Evolutionary conservation across 1,140 invertebrate species (phyloP).

Genomic region (Leucophenga varia): DNA sequence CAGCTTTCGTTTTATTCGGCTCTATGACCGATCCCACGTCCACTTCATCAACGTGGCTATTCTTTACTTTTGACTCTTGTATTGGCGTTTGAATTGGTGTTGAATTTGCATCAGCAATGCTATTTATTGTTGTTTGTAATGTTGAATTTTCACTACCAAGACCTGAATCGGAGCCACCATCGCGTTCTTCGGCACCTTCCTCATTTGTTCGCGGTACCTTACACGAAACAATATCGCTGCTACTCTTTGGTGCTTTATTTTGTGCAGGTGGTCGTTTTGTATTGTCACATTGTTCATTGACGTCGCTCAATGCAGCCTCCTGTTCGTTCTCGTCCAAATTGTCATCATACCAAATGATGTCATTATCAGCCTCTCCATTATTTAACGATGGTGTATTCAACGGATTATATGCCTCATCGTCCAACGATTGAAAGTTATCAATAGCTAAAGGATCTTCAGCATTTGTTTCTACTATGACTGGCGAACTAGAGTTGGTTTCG

Average conservation of each 20-base stretch:
- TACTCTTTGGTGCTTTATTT: background rate
- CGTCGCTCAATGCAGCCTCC: constrained; percentile 18
- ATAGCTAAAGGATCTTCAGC: constrained; percentile 48
- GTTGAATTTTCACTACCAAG: constrained; percentile 65
- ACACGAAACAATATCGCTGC: constrained; percentile 42
- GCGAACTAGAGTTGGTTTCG: constrained; percentile 40
- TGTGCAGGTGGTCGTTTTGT: background rate
- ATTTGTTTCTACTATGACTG: constrained; percentile 37
- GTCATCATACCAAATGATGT: constrained; percentile 33
- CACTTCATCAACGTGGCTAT: background rate
- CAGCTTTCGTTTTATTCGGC: background rate
- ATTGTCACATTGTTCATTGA: background rate
- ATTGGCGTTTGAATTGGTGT: background rate
- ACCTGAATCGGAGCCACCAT: constrained; percentile 80
- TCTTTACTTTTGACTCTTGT: background rate
- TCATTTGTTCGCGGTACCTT: constrained; percentile 1
- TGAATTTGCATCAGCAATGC: constrained; percentile 2
- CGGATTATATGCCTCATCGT: constrained; percentile 2
- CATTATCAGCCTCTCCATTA: constrained; percentile 32
- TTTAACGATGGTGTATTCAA: constrained; percentile 27
- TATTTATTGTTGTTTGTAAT: constrained; percentile 14
- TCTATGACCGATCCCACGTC: background rate
- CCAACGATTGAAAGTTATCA: constrained; percentile 27
- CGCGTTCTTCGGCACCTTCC: constrained; percentile 59
- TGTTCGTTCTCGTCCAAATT: background rate